These are phyloP conservation scores for Lampropteryx suffumata DNA, from an alignment of 2,888 invertebrate genomes.

Conservation along the genomic window DNA sequence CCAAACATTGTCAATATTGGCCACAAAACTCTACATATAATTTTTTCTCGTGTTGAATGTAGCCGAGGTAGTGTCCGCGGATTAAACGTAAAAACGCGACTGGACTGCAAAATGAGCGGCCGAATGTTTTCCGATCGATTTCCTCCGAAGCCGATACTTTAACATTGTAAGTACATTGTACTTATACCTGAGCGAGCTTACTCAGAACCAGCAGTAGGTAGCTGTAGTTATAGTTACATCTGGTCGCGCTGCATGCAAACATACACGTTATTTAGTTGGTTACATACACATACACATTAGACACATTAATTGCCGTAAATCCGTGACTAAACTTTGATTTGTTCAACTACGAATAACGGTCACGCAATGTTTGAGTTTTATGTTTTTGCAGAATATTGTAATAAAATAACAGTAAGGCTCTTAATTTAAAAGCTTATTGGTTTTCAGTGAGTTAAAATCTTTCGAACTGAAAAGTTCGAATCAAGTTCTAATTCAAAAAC, in stretches of 20 bases:
- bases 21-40: slow-evolving; percentile 44
- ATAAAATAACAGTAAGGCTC: no score
- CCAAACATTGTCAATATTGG: slow-evolving; percentile 45
- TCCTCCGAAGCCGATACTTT: slow-evolving; percentile 46
- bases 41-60: slow-evolving; percentile 48
- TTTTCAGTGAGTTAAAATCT: no score
- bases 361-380: neutral
- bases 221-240: no score
- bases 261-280: neutral
- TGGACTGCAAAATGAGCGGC: slow-evolving; percentile 51
- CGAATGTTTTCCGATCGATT: slow-evolving; percentile 46
- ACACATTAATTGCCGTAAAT: neutral
- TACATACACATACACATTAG: no score
- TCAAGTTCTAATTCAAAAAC: no score
- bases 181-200: slow-evolving; percentile 12
- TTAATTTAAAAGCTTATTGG: no score
- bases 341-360: neutral
- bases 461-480: no score
- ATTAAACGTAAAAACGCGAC: slow-evolving; percentile 53
- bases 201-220: slow-evolving; percentile 12
- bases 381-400: no score
- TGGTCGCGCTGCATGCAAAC: slow-evolving; percentile 12
- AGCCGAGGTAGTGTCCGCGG: slow-evolving; percentile 49
- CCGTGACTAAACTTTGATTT: slow-evolving; percentile 4
- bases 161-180: slow-evolving; percentile 35